Conservation (phyloP, 2,888 invertebrate genomes). For the Tuberolachnus salignus region DNA sequence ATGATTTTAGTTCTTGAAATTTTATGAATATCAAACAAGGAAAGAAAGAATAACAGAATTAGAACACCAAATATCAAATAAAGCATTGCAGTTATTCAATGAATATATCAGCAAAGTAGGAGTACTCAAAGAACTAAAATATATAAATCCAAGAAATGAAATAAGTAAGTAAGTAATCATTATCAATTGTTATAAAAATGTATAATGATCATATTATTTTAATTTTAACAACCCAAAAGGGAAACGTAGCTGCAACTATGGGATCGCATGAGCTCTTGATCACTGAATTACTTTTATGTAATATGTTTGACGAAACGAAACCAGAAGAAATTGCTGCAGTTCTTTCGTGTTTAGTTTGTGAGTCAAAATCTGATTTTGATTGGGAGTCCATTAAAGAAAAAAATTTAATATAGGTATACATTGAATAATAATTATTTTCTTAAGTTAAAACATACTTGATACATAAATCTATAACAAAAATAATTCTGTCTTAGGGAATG, state of each 20-base stretch:
- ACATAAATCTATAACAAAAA: neutral
- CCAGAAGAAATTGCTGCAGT: slow-evolving; percentile 94
- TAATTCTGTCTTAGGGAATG: slow-evolving; percentile 57
- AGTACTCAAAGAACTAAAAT: slow-evolving; percentile 77
- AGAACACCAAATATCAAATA: slow-evolving; percentile 78
- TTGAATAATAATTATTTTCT: slow-evolving; percentile 5
- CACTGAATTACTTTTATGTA: slow-evolving; percentile 78
- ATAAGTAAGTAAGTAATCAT: slow-evolving; percentile 46
- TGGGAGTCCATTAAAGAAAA: slow-evolving; percentile 67
- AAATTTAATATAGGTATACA: slow-evolving; percentile 67
- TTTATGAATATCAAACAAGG: slow-evolving; percentile 51
- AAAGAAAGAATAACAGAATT: slow-evolving; percentile 50
- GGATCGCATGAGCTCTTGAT: slow-evolving; percentile 84
- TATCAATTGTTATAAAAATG: slow-evolving; percentile 65
- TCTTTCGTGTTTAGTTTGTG: slow-evolving; percentile 90
- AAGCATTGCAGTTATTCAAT: slow-evolving; percentile 73
- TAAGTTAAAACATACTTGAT: neutral
- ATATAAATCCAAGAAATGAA: slow-evolving; percentile 68
- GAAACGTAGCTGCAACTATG: slow-evolving; percentile 85
- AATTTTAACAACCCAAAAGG: slow-evolving; percentile 66
- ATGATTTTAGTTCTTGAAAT: slow-evolving; percentile 51
- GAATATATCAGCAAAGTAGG: slow-evolving; percentile 84
- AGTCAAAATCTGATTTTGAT: slow-evolving; percentile 72
- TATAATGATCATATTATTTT: slow-evolving; percentile 64
- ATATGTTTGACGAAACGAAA: slow-evolving; percentile 71